Evolutionary conservation across 2,888 invertebrate genomes (phyloP).

Genomic region (Galeruca laticollis): DNA sequence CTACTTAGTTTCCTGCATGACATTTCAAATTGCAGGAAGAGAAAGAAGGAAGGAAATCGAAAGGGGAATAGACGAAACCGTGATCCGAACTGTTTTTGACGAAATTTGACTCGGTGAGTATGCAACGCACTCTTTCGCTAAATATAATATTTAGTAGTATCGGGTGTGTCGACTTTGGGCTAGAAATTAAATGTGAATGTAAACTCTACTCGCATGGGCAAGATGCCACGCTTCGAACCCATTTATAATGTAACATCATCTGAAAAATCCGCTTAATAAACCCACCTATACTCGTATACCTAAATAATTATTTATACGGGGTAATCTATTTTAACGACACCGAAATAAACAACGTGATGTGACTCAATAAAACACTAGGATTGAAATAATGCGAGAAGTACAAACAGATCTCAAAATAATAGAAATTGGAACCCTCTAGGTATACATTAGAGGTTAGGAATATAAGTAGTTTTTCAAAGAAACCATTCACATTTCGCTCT

Average conservation of each 20-base stretch:
- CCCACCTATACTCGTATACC: constrained; percentile 1
- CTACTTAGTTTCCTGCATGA: constrained; percentile 9
- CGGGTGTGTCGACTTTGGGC: constrained; percentile 17
- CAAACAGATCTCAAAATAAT: too few relatives aligned
- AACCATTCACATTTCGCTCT: too few relatives aligned
- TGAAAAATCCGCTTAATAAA: neutral
- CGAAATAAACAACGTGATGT: neutral
- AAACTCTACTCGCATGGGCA: neutral
- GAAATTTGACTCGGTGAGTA: constrained; percentile 4
- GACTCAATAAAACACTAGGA: too few relatives aligned
- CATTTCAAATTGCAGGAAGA: constrained; percentile 13
- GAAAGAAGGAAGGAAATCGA: constrained; percentile 12
- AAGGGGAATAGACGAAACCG: constrained; percentile 6
- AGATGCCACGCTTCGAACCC: constrained; percentile 12
- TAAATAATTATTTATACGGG: neutral
- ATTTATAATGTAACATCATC: constrained; percentile 14
- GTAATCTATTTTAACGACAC: neutral
- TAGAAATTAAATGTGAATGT: neutral
- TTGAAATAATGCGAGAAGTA: too few relatives aligned
- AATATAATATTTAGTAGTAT: constrained; percentile 20
- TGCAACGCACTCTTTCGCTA: constrained; percentile 3
- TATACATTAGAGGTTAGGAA: too few relatives aligned
- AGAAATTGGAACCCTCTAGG: too few relatives aligned
- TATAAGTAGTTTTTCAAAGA: too few relatives aligned
- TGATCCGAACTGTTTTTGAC: constrained; percentile 9